Conservation (phyloP, 2,113 vertebrate species). For the Deroptyus accipitrinus region DNA sequence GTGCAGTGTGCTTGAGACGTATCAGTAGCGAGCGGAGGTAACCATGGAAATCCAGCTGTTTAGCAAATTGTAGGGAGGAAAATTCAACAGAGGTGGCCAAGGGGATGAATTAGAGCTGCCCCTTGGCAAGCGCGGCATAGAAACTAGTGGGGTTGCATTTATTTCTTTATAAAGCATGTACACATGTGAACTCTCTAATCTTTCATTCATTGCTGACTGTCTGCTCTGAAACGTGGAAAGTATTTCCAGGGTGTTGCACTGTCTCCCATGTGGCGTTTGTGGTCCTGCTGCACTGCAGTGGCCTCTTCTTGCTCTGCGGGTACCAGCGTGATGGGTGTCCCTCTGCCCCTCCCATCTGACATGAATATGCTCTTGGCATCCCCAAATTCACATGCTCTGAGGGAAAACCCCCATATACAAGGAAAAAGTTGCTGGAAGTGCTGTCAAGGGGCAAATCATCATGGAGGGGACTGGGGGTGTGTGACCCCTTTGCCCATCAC, state of each 20-base stretch:
- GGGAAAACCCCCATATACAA: not conserved
- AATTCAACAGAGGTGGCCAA: slow-evolving; percentile 30
- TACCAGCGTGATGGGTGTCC: rapidly evolving
- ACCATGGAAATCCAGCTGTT: slow-evolving; percentile 68
- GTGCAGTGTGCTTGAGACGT: not conserved
- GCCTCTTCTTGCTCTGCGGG: rapidly evolving
- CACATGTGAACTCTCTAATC: not conserved
- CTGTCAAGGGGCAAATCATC: not conserved
- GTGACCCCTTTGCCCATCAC: not conserved
- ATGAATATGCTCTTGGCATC: not conserved
- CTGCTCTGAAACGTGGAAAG: not conserved
- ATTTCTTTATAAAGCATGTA: not conserved
- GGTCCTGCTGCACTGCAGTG: not conserved
- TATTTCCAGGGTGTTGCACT: not conserved
- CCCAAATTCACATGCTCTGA: not conserved
- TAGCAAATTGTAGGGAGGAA: slow-evolving; percentile 61
- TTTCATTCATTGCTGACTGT: not conserved
- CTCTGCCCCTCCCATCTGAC: rapidly evolving
- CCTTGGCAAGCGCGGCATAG: not conserved
- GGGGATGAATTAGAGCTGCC: slow-evolving; percentile 32
- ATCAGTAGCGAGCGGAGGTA: not conserved
- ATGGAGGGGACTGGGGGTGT: not conserved
- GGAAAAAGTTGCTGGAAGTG: not conserved
- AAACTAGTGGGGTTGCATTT: not conserved
- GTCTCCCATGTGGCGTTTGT: not conserved